A percentile compares a stretch with the other conserved stretches of the same genome.
These are phyloP conservation scores for Podarcis siculus DNA, from an alignment of 2,797 vertebrate genomes.

Conservation along the genomic window DNA sequence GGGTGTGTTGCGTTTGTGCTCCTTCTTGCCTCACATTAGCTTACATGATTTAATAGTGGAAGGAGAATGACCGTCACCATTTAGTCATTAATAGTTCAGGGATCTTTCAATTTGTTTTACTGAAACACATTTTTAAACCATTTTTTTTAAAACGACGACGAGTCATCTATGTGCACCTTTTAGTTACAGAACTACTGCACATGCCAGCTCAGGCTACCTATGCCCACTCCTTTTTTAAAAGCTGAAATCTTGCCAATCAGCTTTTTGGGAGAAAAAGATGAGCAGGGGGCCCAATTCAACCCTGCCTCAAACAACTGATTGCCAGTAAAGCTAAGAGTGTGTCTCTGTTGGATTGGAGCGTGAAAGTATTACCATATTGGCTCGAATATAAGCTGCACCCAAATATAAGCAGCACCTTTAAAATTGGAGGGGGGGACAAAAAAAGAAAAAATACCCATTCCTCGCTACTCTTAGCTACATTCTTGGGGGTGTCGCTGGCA, in stretches of 20 bases:
- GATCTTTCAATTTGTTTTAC: background rate
- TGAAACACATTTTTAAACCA: background rate
- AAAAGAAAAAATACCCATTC: no score
- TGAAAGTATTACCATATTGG: no score
- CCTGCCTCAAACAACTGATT: background rate
- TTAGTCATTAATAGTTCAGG: no score
- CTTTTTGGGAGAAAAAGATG: background rate
- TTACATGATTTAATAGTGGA: no score
- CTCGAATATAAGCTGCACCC: no score
- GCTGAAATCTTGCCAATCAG: background rate
- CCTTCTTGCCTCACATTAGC: background rate
- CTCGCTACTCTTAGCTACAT: no score
- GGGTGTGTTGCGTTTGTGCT: background rate
- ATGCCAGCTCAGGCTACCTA: background rate
- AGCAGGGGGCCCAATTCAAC: background rate
- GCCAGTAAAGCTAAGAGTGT: background rate
- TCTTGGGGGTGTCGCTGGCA: no score
- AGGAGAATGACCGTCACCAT: no score
- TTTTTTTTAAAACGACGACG: background rate
- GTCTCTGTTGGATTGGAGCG: background rate
- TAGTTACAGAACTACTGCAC: background rate
- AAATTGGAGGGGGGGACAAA: no score
- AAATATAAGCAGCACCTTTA: no score
- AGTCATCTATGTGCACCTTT: background rate
- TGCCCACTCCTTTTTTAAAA: background rate